Evolutionary conservation across 2,113 vertebrate genomes (phyloP), one percentile per base, ranked within the genome.

Genomic region (Mohoua ochrocephala): DNA sequence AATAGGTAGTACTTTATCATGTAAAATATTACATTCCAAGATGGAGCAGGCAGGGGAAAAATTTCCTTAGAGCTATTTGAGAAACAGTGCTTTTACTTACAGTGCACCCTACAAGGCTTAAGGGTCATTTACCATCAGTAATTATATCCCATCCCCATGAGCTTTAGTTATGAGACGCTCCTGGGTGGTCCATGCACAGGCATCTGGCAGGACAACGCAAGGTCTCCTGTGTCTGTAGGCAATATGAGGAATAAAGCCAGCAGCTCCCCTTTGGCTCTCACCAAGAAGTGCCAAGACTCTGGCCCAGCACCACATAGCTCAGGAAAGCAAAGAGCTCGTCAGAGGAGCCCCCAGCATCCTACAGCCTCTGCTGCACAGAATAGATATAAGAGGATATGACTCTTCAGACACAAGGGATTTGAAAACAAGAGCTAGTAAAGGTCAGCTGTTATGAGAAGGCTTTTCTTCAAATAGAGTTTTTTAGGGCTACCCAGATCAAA

Each of bases 401-500:
- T 76, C 31, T 87, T 42, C 45, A 71, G 35, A 49, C 92, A 84
- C 68, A 17, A 41, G 85, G 64, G 91, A 95, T 89, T 94, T 94
- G 65, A 68, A 91, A 95, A 91, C 37, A 31, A 74, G 44, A 92
- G 44, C 69, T 67, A 77, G 83, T 53, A 96, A 96, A 97, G 90
- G 91, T 91, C 95, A 97, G 56, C 84, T 75, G 63, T 94, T 97
- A 94, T 93, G 93, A 97, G 84, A 86, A 83, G 35, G 56, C 26
- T 96, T 91, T 91, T 94, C 79, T 83, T 94, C 93, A 95, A 93
- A 95, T 53, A 96, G 82, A 93, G 77, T 64, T 94, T 95, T 91
- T 94, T 60, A 89, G 68, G 85, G 76, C 68, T 91, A 75, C 53
- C 81, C 84, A 76, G 53, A 91, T 82, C 73, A 92, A 91, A 89